Base-by-base conservation (phyloP, 2,888 invertebrate genomes). In the Prostheceraeus crozeri region DNA sequence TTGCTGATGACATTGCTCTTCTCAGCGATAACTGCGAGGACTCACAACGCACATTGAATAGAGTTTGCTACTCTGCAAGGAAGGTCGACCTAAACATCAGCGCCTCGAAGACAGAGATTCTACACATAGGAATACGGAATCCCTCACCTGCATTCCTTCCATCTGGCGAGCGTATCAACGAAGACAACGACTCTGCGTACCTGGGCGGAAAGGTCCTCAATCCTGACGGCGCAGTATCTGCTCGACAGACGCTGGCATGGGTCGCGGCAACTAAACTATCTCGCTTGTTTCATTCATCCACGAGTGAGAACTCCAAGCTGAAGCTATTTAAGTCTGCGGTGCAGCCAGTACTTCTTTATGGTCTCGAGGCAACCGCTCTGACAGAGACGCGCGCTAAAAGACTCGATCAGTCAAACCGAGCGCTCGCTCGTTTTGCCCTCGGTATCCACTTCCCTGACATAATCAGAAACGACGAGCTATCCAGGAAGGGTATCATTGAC, bases 1-100 rank as follows among this genome's bases (percentile, higher is more conserved):
- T 48, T 21, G 48, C 48, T 19, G 40, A 40, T n/a, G 40, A 40
- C n/a, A 40, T 40, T n/a, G 40, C 40, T 40, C 40, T 40, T 16
- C 40, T 40, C 14, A 40, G 19, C 19, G 45, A 40, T 23, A 40
- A 14, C 19, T 6, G 19, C 45, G 14, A 40, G 21, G 21, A 40
- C 45, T 40, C 45, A 19, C 45, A 40, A 40, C 6, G 19, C 14
- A 40, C 45, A 16, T 6, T 40, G 21, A 40, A 40, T 11, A 40
- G 45, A 40, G 19, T 40, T 11, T 40, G 21, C 14, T 23, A 40
- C 19, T 14, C 45, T 19, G 45, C 45, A 6, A 40, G 21, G 4
- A 40, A 40, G 21, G 45, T 40, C 4, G 45, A 14, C 6, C 45
- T 40, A 19, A 19, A 40, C 19, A 40, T 40, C 45, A 40, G 45